phyloP scores from a whole-genome alignment of 1,140 invertebrate species.

The Drosophila fuyamai region DNA sequence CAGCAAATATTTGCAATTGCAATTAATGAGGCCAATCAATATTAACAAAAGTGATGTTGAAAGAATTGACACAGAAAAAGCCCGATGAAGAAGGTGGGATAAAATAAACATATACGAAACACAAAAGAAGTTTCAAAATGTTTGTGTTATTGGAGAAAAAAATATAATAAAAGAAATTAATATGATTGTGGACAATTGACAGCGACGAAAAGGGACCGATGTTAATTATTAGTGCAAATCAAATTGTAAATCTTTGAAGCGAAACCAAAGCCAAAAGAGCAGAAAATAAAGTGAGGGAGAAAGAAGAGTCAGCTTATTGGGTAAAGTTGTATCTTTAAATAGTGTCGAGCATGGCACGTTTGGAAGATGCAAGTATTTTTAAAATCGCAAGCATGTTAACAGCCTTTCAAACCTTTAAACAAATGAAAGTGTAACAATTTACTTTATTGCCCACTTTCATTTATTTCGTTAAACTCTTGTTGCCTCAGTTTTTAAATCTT shows the following conservation, averaged over 20 bases:
- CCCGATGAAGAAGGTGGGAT: background rate
- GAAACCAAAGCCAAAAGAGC: slow-evolving; percentile 12
- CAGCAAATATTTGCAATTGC: slow-evolving; percentile 66
- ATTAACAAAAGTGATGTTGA: slow-evolving; percentile 31
- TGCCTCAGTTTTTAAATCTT: no score
- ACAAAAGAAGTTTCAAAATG: slow-evolving; percentile 47
- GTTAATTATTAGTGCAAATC: slow-evolving; percentile 35
- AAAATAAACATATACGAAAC: slow-evolving; percentile 18
- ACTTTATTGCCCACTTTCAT: no score
- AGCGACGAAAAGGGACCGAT: slow-evolving; percentile 9
- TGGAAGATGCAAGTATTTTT: background rate
- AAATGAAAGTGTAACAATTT: no score
- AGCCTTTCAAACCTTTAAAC: no score
- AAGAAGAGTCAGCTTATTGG: slow-evolving; percentile 16
- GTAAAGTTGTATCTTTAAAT: slow-evolving; percentile 3
- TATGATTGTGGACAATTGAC: slow-evolving; percentile 20
- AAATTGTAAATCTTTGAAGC: slow-evolving; percentile 26
- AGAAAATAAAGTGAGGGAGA: background rate
- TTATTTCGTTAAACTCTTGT: no score
- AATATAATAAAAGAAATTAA: slow-evolving; percentile 36
- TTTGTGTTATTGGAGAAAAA: background rate
- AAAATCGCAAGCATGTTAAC: background rate
- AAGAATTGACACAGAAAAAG: slow-evolving; percentile 47
- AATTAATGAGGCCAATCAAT: slow-evolving; percentile 21
- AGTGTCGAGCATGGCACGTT: background rate